Base-by-base conservation (phyloP, 2,888 invertebrate genomes). In the Disparrhopalites patrizii region DNA sequence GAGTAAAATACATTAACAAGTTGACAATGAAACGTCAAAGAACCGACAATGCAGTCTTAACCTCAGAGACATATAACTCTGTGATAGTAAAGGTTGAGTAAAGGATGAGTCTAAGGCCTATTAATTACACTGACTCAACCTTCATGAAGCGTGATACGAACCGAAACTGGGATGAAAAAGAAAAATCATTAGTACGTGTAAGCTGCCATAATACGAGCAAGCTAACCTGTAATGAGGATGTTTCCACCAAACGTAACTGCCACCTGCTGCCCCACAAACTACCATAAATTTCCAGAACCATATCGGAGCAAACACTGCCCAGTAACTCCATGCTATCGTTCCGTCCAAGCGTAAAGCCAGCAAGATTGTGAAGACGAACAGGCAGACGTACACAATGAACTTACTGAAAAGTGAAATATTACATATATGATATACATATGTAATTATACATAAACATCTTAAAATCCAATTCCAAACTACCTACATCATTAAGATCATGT, bases 271-370 rank as follows among this genome's bases (percentile, higher is more conserved):
- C 67, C 97, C 98, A 62, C 87, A 78, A 43, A 97, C 88, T 18
- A 94, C 96, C 78, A 95, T 84, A 70, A 87, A 85, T 79, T 99
- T 98, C 95, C 98, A 98, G 75, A 95, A 86, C 96, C 96, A 99
- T 78, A 99, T 87, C 58, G 99, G 98, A 23, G 90, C 85, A 80
- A 99, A 98, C 50, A 99, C 89, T 7, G 91, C 87, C 95, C 96
- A 97, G 81, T 90, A 97, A 55, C 92, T 93, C 92, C 95, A 95
- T 78, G 90, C 85, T 78, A 92, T 87, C 68, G 86, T 85, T 70
- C 88, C 87, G 82, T 99, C 99, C 75, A 95, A 83, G 77, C 91
- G 87, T 76, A 99, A 83, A 15, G 96, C 90, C 80, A 98, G 88
- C 73, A 98, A 83, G 68, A 90, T 86, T 67, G 93, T 91, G 81